Base-by-base conservation (phyloP, 2,113 vertebrate species). In the Seriola aureovittata region DNA sequence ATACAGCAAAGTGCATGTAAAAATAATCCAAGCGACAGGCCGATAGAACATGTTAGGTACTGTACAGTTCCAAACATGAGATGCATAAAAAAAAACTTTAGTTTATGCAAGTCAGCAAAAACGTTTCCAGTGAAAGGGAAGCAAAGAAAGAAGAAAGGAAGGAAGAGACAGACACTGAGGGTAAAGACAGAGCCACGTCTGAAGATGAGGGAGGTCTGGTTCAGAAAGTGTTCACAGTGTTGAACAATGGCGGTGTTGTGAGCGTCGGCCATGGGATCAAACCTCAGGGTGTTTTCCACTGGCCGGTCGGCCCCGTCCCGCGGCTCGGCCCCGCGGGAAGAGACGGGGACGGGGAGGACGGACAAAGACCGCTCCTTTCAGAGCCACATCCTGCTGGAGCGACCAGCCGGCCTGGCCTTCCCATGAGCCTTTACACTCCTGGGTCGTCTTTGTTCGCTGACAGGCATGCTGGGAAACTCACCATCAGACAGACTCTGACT, bases 241-340 rank as follows among this genome's bases (percentile, higher is more conserved):
- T 1, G 50, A 88, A 95, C 94, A 95, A 95, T 90, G 90, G 8
- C 8, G 6, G n/a, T 13, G 84, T 94, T 95, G 89, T 94, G 79
- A 69, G 71, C 42, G 12, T 2, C 60, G 42, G 73, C 79, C 84
- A 87, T 92, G 93, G 88, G 93, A 94, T 81, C 71, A 34, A 85
- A 91, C 88, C 90, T 76, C 62, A 55, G 23, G 86, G 84, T 71
- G 52, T 91, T 93, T 94, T 92, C 92, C 93, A 93, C 78, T 58
- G 50, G 52, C 75, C 58, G 65, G 58, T 78, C 69, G 8, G 70
- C 77, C 76, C 48, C 57, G 71, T 85, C 74, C 83, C 8, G 68
- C 44, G 4, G 69, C 82, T 50, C 78, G 8, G 60, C 62, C 71
- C 57, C 10, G 21, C 19, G 66, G 66, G 63, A 69, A 25, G 50